phyloP scores from a whole-genome alignment of 2,797 vertebrate genomes.

The Darevskia nairensis region DNA sequence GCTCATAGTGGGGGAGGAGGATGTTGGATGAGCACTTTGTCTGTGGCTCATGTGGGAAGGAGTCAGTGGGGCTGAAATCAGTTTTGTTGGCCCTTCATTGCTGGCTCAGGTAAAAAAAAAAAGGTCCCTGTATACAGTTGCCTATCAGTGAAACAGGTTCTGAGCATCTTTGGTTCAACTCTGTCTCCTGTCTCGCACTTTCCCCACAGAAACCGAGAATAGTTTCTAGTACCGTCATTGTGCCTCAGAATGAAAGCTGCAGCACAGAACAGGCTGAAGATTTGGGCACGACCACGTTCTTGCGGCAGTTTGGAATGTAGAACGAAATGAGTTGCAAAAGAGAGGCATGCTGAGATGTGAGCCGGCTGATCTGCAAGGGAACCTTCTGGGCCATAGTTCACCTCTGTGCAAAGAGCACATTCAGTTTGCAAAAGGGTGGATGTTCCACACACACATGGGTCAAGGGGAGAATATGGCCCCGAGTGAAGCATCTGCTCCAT shows the following conservation, averaged over 20 bases:
- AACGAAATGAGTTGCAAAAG: background rate
- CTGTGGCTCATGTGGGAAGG: background rate
- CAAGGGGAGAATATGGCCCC: constrained; percentile 20
- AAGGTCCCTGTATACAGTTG: background rate
- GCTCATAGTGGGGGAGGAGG: background rate
- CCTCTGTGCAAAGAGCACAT: background rate
- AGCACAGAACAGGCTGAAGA: background rate
- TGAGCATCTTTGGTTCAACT: background rate
- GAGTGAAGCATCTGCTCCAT: constrained; percentile 25
- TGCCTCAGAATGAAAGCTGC: background rate
- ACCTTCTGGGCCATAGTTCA: constrained; percentile 38
- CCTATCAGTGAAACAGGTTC: background rate
- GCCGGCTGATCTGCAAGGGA: constrained; percentile 20
- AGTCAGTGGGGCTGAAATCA: background rate
- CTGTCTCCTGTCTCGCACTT: background rate
- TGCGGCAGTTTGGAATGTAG: constrained; percentile 17
- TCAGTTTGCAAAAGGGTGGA: constrained; percentile 26
- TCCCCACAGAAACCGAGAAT: background rate
- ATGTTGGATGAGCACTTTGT: background rate
- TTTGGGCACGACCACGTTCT: background rate
- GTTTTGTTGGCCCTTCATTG: background rate
- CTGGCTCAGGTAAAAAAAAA: background rate
- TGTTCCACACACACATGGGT: constrained; percentile 20
- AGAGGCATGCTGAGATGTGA: constrained; percentile 40
- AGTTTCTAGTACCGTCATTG: background rate